phyloP scores from a whole-genome alignment of 2,113 vertebrate species.

The Danionella cerebrum region DNA sequence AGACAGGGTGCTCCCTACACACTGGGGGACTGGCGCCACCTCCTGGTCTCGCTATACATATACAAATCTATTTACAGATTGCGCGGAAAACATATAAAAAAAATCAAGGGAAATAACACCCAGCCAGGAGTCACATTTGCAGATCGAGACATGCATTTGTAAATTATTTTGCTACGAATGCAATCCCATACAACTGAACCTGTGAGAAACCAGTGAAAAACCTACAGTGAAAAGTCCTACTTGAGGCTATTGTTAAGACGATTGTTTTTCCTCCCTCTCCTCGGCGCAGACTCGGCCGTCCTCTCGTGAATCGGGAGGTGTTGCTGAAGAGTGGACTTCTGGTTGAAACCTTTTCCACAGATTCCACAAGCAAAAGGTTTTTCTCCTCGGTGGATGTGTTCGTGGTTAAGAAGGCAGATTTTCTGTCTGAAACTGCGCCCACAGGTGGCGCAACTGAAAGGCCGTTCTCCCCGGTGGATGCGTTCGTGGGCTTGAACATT shows the following conservation, averaged over 20 bases:
- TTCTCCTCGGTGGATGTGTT: constrained; percentile 57
- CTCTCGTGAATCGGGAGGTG: constrained; percentile 48
- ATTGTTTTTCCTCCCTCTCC: constrained; percentile 7
- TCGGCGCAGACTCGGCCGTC: not conserved
- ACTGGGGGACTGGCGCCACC: too few relatives aligned
- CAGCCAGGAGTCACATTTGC: too few relatives aligned
- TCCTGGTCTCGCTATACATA: too few relatives aligned
- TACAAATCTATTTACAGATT: too few relatives aligned
- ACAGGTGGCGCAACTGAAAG: constrained; percentile 47
- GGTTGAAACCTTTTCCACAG: constrained; percentile 55
- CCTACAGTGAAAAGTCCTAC: not conserved
- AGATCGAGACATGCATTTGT: too few relatives aligned
- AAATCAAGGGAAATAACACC: too few relatives aligned
- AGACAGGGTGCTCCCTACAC: too few relatives aligned
- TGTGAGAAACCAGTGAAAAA: too few relatives aligned
- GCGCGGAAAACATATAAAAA: too few relatives aligned
- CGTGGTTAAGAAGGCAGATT: constrained; percentile 55
- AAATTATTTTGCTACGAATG: not conserved
- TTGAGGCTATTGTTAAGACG: not conserved
- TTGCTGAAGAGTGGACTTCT: constrained; percentile 55
- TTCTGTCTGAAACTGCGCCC: constrained; percentile 58
- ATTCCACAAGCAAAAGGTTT: constrained; percentile 48
- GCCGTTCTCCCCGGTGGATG: constrained; percentile 57
- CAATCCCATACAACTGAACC: not conserved
- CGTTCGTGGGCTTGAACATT: constrained; percentile 51